phyloP scores from a whole-genome alignment of 1,140 invertebrate species.

The Maconellicoccus hirsutus region DNA sequence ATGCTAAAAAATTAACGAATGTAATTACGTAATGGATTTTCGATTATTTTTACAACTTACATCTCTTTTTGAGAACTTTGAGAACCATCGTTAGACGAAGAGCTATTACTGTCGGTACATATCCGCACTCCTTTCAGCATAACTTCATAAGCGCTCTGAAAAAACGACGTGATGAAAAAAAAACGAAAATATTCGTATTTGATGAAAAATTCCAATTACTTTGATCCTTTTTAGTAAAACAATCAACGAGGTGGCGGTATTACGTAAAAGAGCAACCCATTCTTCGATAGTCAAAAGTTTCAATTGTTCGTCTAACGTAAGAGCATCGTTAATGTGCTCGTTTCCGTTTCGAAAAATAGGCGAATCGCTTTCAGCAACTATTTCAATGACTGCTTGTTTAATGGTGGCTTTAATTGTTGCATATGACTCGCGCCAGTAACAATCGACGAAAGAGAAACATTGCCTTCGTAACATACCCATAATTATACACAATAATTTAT shows the following conservation, averaged over 20 bases:
- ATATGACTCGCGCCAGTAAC: constrained; percentile 77
- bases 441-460: constrained; percentile 76
- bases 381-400: constrained; percentile 77
- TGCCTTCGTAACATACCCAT: constrained; percentile 77
- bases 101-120: neutral
- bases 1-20: constrained; percentile 23
- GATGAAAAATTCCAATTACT: constrained; percentile 34
- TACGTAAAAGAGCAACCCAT: constrained; percentile 65
- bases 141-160: constrained; percentile 55
- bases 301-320: constrained; percentile 42
- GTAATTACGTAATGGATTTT: neutral
- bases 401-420: constrained; percentile 77
- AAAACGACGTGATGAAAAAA: constrained; percentile 2
- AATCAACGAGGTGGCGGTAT: constrained; percentile 50
- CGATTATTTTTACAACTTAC: neutral
- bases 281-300: constrained; percentile 53
- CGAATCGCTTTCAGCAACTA: constrained; percentile 52
- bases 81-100: neutral
- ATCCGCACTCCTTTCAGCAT: constrained; percentile 49
- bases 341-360: constrained; percentile 25
- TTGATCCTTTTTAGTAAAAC: constrained; percentile 47
- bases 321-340: constrained; percentile 36
- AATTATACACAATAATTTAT: constrained; percentile 75
- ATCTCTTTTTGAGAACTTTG: neutral
- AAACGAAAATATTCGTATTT: constrained; percentile 16